Conservation (phyloP, 1,140 invertebrate species). For the Zaprionus africanus region DNA sequence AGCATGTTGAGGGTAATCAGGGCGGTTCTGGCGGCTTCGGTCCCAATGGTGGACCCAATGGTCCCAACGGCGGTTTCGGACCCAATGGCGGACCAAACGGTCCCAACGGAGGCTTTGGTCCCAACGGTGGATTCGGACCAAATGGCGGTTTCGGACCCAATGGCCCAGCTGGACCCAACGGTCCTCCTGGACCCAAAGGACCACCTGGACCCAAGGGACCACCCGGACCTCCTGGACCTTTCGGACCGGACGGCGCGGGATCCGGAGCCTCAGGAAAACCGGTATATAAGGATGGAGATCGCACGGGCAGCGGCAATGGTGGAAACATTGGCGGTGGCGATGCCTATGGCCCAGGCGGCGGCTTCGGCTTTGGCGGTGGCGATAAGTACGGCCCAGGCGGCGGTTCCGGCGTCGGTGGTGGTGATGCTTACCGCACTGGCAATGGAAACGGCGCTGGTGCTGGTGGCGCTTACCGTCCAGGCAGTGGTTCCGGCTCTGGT, state of each 20-base stretch:
- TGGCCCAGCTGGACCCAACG: conserved; percentile 59
- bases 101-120: conserved; percentile 66
- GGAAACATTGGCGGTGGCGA: conserved; percentile 35
- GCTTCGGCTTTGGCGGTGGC: conserved; percentile 31
- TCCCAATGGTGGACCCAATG: conserved; percentile 57
- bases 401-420: conserved; percentile 51
- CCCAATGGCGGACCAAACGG: conserved; percentile 60
- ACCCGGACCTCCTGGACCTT: conserved; percentile 63
- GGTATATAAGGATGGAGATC: conserved; percentile 64
- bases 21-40: conserved; percentile 48
- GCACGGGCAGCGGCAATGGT: conserved; percentile 48
- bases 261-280: conserved; percentile 80
- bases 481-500: conserved; percentile 27
- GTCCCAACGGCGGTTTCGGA: conserved; percentile 70
- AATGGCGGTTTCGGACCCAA: conserved; percentile 68
- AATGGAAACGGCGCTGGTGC: conserved; percentile 14
- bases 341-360: conserved; percentile 29
- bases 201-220: conserved; percentile 66
- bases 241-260: conserved; percentile 60
- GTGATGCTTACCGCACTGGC: conserved; percentile 34
- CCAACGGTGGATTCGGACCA: conserved; percentile 48
- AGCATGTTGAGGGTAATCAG: conserved; percentile 58
- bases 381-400: conserved; percentile 25
- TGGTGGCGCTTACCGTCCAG: conserved; percentile 10
- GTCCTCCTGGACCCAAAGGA: conserved; percentile 63